Conservation (phyloP, 2,888 invertebrate genomes). For the Pollenia labialis region DNA sequence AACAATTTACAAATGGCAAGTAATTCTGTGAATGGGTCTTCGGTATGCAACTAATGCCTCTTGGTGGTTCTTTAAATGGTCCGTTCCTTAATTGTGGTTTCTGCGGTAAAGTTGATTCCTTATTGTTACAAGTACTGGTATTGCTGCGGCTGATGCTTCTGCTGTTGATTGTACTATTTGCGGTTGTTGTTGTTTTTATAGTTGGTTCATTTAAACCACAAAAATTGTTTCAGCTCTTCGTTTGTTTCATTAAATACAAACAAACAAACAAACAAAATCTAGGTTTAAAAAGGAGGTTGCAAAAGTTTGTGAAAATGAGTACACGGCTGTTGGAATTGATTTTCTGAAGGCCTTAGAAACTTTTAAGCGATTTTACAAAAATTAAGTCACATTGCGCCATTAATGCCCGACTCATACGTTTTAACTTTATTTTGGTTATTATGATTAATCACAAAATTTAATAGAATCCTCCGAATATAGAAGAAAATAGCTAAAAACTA, state of each 20-base stretch:
- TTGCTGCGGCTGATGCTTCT: slow-evolving; percentile 17
- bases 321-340: too few species aligned
- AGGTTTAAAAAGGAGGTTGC: not conserved
- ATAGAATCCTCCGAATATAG: too few species aligned
- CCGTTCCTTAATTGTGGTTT: slow-evolving; percentile 69
- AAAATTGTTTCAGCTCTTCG: slow-evolving; percentile 36
- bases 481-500: too few species aligned
- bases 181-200: slow-evolving; percentile 34
- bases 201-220: slow-evolving; percentile 65
- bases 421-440: too few species aligned
- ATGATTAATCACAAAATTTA: too few species aligned
- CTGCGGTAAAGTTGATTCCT: slow-evolving; percentile 64
- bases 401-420: too few species aligned
- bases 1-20: slow-evolving; percentile 70
- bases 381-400: too few species aligned
- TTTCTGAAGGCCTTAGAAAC: too few species aligned
- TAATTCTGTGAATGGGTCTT: slow-evolving; percentile 65
- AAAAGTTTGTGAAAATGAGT: too few species aligned
- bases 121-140: slow-evolving; percentile 28
- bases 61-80: slow-evolving; percentile 70
- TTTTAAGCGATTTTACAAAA: too few species aligned
- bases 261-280: not conserved
- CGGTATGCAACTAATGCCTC: slow-evolving; percentile 70
- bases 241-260: slow-evolving; percentile 32
- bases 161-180: slow-evolving; percentile 40